Base-by-base conservation (phyloP, 2,888 invertebrate species). In the Micropterix aruncella region DNA sequence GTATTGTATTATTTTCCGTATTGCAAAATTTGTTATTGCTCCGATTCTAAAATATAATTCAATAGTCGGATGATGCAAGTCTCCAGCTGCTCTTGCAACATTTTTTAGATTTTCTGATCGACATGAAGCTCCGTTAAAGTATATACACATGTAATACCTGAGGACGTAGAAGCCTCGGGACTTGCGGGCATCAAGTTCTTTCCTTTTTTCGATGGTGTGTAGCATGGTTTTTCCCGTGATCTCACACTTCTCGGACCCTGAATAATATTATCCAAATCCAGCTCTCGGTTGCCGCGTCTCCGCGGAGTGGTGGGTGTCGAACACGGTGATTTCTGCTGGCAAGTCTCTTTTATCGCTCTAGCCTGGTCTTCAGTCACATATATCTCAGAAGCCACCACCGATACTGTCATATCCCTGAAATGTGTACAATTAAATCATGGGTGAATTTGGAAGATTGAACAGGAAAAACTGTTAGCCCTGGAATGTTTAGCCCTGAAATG, bases 361-460 rank as follows among this genome's bases (percentile, higher is more conserved):
- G 73, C 75, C 48, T 75, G 75, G 51, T 73, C 73, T 47, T 75
- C 75, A 0, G 74, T 72, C 16, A 75, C 58, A 55, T 73, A 75
- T 3, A 76, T 57, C 53, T 73, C 71, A 46, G 70, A 68, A 0
- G 72, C 70, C 1, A 70, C 68, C 46, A 74, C 73, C 58, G 66
- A 60, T 1, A 74, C 71, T 44, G 67, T 59, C 2, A 65, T 64
- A 40, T 70, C 70, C 1, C 71, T 70, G 59, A 3, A 48, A 49
- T 3, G 27, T 12, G 12, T 7, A 12, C 27, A 27, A 27, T 27
- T 12, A 27, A n/a, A n/a, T n/a, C n/a, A n/a, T n/a, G n/a, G n/a
- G 40, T 48, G 14, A 38, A 38, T 38, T n/a, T 38, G 14, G 5
- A 38, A 9, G 38, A 14, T n/a, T 38, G n/a, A n/a, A n/a, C n/a